Evolutionary conservation across 2,113 vertebrate genomes (phyloP).

Genomic region (Cariama cristata): DNA sequence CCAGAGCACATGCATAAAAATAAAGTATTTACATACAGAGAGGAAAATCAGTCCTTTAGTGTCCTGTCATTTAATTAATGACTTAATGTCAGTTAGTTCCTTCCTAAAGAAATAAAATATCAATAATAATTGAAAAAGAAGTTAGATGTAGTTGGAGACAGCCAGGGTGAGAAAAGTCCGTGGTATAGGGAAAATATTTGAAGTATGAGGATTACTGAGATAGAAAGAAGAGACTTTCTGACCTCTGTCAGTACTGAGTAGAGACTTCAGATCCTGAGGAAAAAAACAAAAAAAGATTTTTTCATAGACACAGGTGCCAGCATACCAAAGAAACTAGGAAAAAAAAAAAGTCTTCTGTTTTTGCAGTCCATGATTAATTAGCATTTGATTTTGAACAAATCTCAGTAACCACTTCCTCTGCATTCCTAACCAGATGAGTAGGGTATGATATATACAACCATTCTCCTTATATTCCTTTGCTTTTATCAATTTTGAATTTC

Average conservation of each 20-base stretch:
- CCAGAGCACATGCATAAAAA: neutral
- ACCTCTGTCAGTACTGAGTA: neutral
- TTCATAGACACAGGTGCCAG: neutral
- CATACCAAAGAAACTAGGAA: neutral
- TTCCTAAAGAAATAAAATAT: neutral
- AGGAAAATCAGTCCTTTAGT: neutral
- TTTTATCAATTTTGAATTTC: neutral
- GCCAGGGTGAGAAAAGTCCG: neutral
- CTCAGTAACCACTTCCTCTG: neutral
- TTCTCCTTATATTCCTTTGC: neutral
- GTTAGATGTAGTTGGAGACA: neutral
- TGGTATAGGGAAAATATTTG: neutral
- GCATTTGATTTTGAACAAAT: neutral
- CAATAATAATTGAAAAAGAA: neutral
- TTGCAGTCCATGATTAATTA: neutral
- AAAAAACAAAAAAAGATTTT: neutral
- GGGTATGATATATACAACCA: neutral
- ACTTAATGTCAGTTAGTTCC: neutral
- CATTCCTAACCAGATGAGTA: neutral
- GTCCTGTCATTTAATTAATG: neutral
- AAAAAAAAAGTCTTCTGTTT: neutral
- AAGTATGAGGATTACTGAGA: neutral
- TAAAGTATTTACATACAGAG: fast-evolving
- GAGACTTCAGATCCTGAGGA: neutral
- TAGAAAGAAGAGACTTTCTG: neutral